phyloP scores from a whole-genome alignment of 2,797 vertebrate genomes.

The Menidia menidia region DNA sequence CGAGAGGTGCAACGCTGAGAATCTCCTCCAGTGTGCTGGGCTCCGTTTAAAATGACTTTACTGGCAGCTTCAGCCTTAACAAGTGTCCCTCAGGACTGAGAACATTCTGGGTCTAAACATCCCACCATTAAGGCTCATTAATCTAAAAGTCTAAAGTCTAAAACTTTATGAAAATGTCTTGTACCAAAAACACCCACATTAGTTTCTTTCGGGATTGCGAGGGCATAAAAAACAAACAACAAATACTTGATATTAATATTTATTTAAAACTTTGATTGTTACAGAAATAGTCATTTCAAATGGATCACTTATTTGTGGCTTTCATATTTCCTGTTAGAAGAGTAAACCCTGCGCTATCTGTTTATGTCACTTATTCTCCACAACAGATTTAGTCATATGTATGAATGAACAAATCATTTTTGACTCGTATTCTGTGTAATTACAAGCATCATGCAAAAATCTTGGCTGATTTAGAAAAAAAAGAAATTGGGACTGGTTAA shows the following conservation, averaged over 20 bases:
- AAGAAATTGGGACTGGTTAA: neutral
- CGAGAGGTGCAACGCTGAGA: conserved; percentile 45
- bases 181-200: neutral
- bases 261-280: conserved; percentile 74
- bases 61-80: conserved; percentile 13
- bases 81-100: conserved; percentile 15
- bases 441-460: conserved; percentile 61
- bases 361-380: conserved; percentile 23
- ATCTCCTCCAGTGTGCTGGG: conserved; percentile 36
- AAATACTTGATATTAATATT: conserved; percentile 68
- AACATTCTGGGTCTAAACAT: conserved; percentile 1
- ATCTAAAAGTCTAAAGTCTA: too few relatives aligned
- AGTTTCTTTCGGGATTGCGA: neutral
- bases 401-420: conserved; percentile 37
- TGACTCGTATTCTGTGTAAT: conserved; percentile 32
- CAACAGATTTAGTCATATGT: conserved; percentile 26
- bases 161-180: too few relatives aligned
- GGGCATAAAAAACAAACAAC: conserved; percentile 19
- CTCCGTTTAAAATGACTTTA: conserved; percentile 10
- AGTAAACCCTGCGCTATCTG: conserved; percentile 69
- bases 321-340: conserved; percentile 49
- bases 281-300: conserved; percentile 74
- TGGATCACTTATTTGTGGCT: conserved; percentile 58
- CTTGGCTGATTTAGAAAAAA: conserved; percentile 13
- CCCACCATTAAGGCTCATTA: neutral